Evolutionary conservation across 2,888 invertebrate genomes (phyloP).

Genomic region (Hypomecis punctinalis): DNA sequence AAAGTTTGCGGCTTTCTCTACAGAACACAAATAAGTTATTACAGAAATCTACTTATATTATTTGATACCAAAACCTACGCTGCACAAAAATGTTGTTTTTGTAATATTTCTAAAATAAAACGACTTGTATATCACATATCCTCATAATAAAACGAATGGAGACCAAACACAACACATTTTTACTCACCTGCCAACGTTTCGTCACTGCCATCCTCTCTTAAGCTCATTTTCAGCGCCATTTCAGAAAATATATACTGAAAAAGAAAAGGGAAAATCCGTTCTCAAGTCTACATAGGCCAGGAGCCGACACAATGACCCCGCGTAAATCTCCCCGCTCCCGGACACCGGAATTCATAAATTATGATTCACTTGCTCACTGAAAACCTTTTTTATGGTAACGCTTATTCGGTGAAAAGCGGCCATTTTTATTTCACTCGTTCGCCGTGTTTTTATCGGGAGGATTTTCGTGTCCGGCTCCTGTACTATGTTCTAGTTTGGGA

Average conservation of each 20-base stretch:
- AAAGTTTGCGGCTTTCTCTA: no score
- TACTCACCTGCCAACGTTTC: neutral
- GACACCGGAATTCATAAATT: conserved; percentile 85
- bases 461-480: conserved; percentile 38
- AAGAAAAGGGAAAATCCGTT: conserved; percentile 39
- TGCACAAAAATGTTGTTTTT: no score
- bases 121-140: no score
- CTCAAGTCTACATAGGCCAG: conserved; percentile 60
- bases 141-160: no score
- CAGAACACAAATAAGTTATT: no score
- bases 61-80: no score
- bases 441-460: conserved; percentile 58
- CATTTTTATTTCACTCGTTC: conserved; percentile 78
- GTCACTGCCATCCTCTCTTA: conserved; percentile 4
- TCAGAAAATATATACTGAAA: conserved; percentile 11
- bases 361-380: conserved; percentile 85
- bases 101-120: no score
- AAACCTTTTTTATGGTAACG: conserved; percentile 84
- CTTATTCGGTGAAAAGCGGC: conserved; percentile 79
- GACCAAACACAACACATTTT: neutral
- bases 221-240: conserved; percentile 12
- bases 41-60: no score
- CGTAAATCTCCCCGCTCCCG: conserved; percentile 78
- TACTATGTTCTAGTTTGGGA: conserved; percentile 38
- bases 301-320: conserved; percentile 80